These are phyloP conservation scores for Schrankia costaestrigalis DNA, from an alignment of 2,888 invertebrate genomes.

Conservation along the genomic window DNA sequence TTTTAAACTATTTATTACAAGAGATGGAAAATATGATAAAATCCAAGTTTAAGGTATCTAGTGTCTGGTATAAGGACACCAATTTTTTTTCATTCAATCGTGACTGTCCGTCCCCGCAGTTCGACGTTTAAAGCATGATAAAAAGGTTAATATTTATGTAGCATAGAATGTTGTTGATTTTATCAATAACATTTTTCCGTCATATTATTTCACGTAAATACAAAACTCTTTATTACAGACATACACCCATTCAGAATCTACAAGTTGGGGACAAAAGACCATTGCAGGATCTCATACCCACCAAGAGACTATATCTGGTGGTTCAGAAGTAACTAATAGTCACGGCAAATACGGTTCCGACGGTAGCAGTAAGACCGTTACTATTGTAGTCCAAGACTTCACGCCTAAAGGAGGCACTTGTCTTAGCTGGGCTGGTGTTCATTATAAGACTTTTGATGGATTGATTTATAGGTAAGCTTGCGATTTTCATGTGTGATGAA, in stretches of 20 bases:
- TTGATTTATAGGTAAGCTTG: constrained; percentile 83
- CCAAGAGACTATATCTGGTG: constrained; percentile 2
- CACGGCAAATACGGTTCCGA: constrained; percentile 6
- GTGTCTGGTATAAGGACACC: no score
- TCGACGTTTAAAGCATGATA: no score
- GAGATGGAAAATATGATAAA: neutral
- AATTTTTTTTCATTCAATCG: no score
- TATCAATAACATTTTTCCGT: neutral
- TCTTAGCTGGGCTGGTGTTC: constrained; percentile 89
- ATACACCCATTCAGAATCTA: constrained; percentile 15
- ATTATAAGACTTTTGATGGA: constrained; percentile 93
- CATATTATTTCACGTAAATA: neutral
- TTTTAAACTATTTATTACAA: no score
- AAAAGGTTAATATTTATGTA: no score
- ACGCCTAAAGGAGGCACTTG: constrained; percentile 85
- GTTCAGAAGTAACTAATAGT: constrained; percentile 4
- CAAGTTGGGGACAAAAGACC: constrained; percentile 17
- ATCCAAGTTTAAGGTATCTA: no score
- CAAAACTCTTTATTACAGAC: constrained; percentile 14
- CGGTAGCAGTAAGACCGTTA: constrained; percentile 24
- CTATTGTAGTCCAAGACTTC: constrained; percentile 57
- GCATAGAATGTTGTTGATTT: no score
- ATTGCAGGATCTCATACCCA: neutral
- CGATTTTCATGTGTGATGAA: no score
- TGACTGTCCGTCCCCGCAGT: no score